phyloP scores from a whole-genome alignment of 2,888 invertebrate genomes.

The Anthophora plumipes region DNA sequence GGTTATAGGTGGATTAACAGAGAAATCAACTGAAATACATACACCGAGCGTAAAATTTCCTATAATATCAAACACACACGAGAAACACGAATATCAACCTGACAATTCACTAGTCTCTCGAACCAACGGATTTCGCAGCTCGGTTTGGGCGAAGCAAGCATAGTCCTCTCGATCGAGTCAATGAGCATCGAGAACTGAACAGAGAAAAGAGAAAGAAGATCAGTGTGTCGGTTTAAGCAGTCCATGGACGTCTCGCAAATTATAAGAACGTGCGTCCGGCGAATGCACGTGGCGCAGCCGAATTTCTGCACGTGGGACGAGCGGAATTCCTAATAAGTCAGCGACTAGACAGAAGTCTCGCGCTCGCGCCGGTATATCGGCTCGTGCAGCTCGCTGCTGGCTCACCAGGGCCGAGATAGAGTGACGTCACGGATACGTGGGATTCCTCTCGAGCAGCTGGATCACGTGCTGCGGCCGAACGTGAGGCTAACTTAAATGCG shows the following conservation, averaged over 20 bases:
- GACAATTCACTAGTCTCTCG: too few species aligned
- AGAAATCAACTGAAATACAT: too few species aligned
- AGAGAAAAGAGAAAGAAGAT: not conserved
- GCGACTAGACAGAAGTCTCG: constrained; percentile 72
- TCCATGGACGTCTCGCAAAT: constrained; percentile 74
- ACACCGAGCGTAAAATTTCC: too few species aligned
- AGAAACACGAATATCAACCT: too few species aligned
- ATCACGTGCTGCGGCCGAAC: constrained; percentile 81
- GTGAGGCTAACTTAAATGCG: constrained; percentile 79
- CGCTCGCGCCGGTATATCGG: constrained; percentile 51
- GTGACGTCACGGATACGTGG: constrained; percentile 80
- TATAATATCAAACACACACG: too few species aligned
- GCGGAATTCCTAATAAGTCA: constrained; percentile 81
- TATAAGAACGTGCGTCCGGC: constrained; percentile 78
- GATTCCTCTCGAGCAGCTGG: constrained; percentile 82
- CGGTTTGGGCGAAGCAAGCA: too few species aligned
- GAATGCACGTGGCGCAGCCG: constrained; percentile 75
- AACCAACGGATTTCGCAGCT: too few species aligned
- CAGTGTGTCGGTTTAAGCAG: constrained; percentile 57
- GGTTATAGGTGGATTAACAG: too few species aligned
- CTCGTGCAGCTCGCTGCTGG: constrained; percentile 64
- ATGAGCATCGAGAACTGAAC: not conserved
- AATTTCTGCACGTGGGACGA: constrained; percentile 79
- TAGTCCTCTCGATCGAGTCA: not conserved
- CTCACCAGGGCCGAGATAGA: constrained; percentile 65